Percentiles rank a stretch among this genome's conserved stretches.
Conservation (phyloP, 2,797 vertebrate genomes). For the Vultur gryphus region DNA sequence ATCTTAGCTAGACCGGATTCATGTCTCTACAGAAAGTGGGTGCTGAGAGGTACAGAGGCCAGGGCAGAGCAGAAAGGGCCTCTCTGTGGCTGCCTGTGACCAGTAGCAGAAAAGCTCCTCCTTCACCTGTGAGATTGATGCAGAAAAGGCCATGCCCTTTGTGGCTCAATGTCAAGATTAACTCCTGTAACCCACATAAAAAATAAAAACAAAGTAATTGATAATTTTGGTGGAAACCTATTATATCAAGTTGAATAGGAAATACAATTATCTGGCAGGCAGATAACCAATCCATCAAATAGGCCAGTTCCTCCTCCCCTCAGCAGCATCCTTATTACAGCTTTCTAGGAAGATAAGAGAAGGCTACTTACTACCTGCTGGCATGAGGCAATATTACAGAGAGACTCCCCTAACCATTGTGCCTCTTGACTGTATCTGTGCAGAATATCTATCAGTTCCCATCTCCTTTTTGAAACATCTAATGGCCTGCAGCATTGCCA, state of each 20-base stretch:
- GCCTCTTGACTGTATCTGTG: background rate
- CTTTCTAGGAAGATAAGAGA: conserved; percentile 49
- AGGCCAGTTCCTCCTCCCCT: background rate
- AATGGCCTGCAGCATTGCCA: conserved; percentile 20
- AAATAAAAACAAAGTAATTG: conserved; percentile 47
- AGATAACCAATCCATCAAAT: conserved; percentile 10
- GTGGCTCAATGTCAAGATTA: conserved; percentile 13
- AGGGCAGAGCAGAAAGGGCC: background rate
- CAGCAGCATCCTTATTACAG: background rate
- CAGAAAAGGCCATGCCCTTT: background rate
- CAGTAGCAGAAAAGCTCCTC: background rate
- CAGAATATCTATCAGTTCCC: conserved; percentile 12
- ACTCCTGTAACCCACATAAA: background rate
- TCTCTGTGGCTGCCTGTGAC: background rate
- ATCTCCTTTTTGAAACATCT: conserved; percentile 1
- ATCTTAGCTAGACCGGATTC: background rate
- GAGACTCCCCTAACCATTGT: background rate
- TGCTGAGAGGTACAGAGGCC: background rate
- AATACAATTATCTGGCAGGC: conserved; percentile 57
- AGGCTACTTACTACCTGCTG: background rate
- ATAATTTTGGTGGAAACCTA: conserved; percentile 49
- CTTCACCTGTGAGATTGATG: background rate
- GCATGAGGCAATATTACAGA: background rate
- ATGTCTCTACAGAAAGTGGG: rapidly evolving
- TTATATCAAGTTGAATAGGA: conserved; percentile 45